Evolutionary conservation across 2,113 vertebrate species (phyloP).

Genomic region (Glaucomys volans): DNA sequence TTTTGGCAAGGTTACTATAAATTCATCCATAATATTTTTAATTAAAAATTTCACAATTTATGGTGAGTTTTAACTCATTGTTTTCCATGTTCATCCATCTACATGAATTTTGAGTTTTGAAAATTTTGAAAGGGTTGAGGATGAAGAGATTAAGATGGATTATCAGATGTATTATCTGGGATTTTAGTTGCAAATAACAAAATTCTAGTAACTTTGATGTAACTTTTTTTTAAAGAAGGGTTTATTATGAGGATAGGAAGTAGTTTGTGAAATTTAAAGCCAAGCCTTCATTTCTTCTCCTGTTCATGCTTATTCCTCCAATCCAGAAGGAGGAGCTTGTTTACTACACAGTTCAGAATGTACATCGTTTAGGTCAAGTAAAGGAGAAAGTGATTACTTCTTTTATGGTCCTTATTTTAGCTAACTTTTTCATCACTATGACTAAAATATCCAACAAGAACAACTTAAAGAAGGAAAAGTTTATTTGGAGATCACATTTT

Average conservation of each 20-base stretch:
- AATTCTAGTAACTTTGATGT: background rate
- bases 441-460: too few relatives aligned
- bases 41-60: background rate
- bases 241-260: background rate
- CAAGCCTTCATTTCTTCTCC: background rate
- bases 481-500: too few relatives aligned
- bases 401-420: background rate
- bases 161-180: background rate
- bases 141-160: constrained; percentile 15
- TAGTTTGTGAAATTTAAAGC: background rate
- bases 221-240: background rate
- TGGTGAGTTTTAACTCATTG: background rate
- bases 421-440: too few relatives aligned
- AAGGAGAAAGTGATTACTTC: background rate
- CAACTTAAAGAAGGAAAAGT: too few relatives aligned
- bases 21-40: background rate
- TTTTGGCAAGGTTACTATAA: background rate
- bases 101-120: constrained; percentile 2
- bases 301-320: background rate
- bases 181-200: constrained; percentile 34
- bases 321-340: background rate
- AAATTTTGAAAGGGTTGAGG: background rate
- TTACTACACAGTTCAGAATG: background rate
- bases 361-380: background rate
- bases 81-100: background rate